phyloP scores from a whole-genome alignment of 2,113 vertebrate genomes.

The Vulpes vulpes region DNA sequence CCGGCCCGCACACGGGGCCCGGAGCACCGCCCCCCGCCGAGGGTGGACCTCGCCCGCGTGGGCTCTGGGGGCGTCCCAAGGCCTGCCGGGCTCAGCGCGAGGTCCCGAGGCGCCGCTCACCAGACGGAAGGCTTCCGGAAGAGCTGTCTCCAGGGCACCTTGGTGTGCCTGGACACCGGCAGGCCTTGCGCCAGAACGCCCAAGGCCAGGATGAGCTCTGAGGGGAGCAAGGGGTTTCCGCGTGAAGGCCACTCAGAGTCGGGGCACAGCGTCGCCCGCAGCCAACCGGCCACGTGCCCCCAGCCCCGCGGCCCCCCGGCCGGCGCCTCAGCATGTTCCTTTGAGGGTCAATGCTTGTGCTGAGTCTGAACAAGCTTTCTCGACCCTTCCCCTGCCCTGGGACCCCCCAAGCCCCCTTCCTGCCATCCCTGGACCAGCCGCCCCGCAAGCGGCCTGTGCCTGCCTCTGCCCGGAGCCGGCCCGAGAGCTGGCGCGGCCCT shows the following conservation, averaged over 20 bases:
- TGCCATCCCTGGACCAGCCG: neutral
- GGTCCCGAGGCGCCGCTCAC: slow-evolving; percentile 86
- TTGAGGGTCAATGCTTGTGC: neutral
- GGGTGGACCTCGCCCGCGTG: neutral
- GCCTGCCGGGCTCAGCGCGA: neutral
- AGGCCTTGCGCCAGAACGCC: slow-evolving; percentile 89
- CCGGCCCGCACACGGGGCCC: fast-evolving
- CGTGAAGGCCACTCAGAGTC: fast-evolving
- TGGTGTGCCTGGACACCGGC: slow-evolving; percentile 88
- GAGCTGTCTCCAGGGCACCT: slow-evolving; percentile 94
- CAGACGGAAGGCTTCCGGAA: slow-evolving; percentile 95
- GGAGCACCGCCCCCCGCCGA: neutral
- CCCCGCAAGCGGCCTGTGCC: neutral
- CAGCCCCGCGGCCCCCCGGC: neutral
- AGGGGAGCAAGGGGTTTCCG: neutral
- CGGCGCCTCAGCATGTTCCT: neutral
- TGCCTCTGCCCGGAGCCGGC: fast-evolving
- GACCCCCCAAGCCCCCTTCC: neutral
- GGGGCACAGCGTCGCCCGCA: fast-evolving
- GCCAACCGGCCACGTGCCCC: fast-evolving
- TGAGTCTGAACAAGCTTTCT: neutral
- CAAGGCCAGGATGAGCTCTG: slow-evolving; percentile 92
- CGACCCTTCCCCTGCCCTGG: neutral
- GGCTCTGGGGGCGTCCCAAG: neutral
- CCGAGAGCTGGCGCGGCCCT: neutral